These are phyloP conservation scores for Heliconius cydno DNA, from an alignment of 2,888 invertebrate genomes.

Conservation along the genomic window DNA sequence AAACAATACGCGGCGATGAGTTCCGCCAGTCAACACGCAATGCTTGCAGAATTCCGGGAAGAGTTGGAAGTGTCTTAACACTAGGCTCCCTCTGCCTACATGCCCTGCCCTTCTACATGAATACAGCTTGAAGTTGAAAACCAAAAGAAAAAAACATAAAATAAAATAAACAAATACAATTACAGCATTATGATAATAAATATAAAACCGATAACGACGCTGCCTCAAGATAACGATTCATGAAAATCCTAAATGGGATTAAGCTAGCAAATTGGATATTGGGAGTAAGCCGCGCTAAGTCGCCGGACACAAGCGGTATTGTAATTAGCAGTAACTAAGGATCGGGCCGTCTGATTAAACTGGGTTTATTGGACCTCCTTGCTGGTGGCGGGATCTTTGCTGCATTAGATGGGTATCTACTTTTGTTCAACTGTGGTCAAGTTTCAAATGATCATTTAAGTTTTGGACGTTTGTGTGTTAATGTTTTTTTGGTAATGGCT, in stretches of 20 bases:
- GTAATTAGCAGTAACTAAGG: conserved; percentile 80
- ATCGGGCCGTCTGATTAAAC: conserved; percentile 69
- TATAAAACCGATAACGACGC: conserved; percentile 21
- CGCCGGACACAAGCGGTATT: conserved; percentile 73
- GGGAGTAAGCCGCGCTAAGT: conserved; percentile 72
- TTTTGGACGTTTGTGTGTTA: not conserved
- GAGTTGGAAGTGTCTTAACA: too few relatives aligned
- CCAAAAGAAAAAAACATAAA: not conserved
- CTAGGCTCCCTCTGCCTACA: too few relatives aligned
- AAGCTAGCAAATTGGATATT: conserved; percentile 76
- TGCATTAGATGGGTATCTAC: conserved; percentile 12
- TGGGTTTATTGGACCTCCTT: conserved; percentile 66
- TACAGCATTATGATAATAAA: conserved; percentile 1
- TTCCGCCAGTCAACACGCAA: too few relatives aligned
- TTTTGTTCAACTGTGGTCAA: not conserved
- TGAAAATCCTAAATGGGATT: conserved; percentile 67
- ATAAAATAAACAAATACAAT: not conserved
- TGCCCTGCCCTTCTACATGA: too few relatives aligned
- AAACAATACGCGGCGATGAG: too few relatives aligned
- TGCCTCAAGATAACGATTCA: conserved; percentile 37
- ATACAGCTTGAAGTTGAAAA: too few relatives aligned
- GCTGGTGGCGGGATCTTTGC: conserved; percentile 36
- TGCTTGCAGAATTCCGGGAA: too few relatives aligned
- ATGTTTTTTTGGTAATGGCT: not conserved
- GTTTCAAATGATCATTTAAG: not conserved